phyloP scores from a whole-genome alignment of 1,140 invertebrate species.

The Phocides pigmalion region DNA sequence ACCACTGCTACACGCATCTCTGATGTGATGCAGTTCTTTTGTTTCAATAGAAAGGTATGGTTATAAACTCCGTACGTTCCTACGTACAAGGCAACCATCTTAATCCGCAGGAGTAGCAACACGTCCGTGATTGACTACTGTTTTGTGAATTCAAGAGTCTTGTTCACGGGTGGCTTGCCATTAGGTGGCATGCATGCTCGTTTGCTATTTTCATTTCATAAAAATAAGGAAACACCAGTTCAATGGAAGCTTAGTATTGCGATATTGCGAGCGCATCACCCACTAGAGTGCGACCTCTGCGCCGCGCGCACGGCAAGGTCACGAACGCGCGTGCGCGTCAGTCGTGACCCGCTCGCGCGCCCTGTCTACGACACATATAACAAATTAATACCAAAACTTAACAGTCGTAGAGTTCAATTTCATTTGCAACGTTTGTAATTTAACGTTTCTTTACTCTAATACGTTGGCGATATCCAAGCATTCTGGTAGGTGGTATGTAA shows the following conservation, averaged over 20 bases:
- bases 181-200: no score
- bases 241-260: conserved; percentile 50
- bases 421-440: conserved; percentile 44
- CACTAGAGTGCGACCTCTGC: conserved; percentile 74
- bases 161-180: no score
- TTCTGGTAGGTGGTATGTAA: conserved; percentile 43
- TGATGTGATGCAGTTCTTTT: no score
- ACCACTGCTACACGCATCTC: no score
- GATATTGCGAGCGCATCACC: conserved; percentile 67
- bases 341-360: conserved; percentile 74
- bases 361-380: conserved; percentile 39
- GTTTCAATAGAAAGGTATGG: no score
- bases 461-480: conserved; percentile 48
- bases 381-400: conserved; percentile 52
- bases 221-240: conserved; percentile 26
- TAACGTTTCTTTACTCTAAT: conserved; percentile 49
- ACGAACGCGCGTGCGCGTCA: conserved; percentile 77
- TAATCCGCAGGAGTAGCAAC: no score
- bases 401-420: conserved; percentile 60
- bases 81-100: no score
- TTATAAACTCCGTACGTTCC: no score
- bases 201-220: no score
- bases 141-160: no score
- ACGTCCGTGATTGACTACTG: no score
- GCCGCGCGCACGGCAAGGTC: conserved; percentile 76